phyloP scores from a whole-genome alignment of 2,797 vertebrate genomes.

The Oceanodroma leucorhoa region DNA sequence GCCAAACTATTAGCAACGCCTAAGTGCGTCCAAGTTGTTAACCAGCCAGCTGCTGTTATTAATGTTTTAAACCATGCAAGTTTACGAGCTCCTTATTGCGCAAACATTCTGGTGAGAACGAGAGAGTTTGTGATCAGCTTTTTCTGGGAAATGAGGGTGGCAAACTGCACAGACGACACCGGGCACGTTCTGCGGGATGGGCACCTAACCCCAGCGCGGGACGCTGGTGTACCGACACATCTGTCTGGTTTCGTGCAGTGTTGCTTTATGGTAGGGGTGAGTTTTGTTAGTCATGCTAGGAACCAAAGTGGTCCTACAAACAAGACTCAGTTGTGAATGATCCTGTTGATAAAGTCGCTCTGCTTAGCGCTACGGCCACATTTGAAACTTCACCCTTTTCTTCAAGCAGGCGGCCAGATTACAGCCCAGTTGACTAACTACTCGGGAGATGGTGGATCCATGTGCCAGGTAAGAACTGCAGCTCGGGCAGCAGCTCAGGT shows the following conservation, averaged over 20 bases:
- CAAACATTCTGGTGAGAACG: not conserved
- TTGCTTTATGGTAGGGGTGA: rapidly evolving
- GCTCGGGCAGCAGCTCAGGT: not conserved
- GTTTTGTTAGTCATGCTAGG: not conserved
- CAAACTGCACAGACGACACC: not conserved
- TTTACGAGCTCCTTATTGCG: not conserved
- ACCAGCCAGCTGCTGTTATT: not conserved
- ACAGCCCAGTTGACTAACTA: not conserved
- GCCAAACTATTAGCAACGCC: slow-evolving; percentile 6
- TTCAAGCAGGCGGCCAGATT: not conserved
- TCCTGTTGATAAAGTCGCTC: not conserved
- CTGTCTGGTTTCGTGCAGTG: rapidly evolving
- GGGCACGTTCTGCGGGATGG: rapidly evolving
- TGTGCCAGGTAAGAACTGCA: not conserved
- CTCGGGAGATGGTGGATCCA: not conserved
- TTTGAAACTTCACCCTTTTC: not conserved
- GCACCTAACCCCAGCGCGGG: too few species aligned
- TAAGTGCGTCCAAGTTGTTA: not conserved
- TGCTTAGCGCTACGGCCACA: not conserved
- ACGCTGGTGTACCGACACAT: rapidly evolving
- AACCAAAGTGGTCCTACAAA: not conserved
- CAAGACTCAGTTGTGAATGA: not conserved
- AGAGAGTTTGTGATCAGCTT: not conserved
- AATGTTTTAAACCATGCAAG: not conserved
- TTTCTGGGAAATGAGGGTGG: not conserved